Conservation (phyloP, 1,140 invertebrate genomes). For the Hydropsyche tenuis region DNA sequence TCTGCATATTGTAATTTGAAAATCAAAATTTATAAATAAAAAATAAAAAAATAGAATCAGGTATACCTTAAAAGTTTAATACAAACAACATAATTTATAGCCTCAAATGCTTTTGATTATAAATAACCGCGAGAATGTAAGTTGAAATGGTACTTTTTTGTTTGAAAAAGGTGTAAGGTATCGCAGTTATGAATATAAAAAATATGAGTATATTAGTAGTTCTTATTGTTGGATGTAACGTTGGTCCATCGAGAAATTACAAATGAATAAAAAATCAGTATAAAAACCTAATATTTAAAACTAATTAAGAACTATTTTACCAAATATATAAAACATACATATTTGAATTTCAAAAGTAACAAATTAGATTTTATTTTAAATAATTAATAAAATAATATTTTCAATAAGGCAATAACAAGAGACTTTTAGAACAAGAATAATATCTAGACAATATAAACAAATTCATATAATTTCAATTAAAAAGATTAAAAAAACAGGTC, state of each 20-base stretch:
- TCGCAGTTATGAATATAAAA: background rate
- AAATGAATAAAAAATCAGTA: constrained; percentile 3
- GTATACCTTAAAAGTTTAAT: background rate
- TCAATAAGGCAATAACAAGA: constrained; percentile 47
- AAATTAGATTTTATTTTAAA: constrained; percentile 42
- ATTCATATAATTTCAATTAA: constrained; percentile 47
- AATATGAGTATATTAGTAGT: background rate
- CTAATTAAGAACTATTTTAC: background rate
- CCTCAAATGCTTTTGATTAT: constrained; percentile 16
- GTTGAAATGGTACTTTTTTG: background rate
- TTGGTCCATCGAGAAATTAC: constrained; percentile 16
- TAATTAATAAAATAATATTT: constrained; percentile 44
- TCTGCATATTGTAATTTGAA: background rate
- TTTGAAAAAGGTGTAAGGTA: background rate
- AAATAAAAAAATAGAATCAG: background rate
- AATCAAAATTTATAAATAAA: background rate
- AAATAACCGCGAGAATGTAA: too few relatives aligned
- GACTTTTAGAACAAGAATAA: constrained; percentile 44
- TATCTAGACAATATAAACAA: constrained; percentile 49
- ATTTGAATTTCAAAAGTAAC: constrained; percentile 40
- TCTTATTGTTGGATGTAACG: background rate
- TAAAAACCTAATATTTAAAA: background rate
- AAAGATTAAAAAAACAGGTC: constrained; percentile 50
- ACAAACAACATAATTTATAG: constrained; percentile 15
- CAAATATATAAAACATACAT: background rate